Evolutionary conservation across 2,888 invertebrate genomes (phyloP), one percentile per base, ranked within the genome.

Genomic region (Macaria liturata): DNA sequence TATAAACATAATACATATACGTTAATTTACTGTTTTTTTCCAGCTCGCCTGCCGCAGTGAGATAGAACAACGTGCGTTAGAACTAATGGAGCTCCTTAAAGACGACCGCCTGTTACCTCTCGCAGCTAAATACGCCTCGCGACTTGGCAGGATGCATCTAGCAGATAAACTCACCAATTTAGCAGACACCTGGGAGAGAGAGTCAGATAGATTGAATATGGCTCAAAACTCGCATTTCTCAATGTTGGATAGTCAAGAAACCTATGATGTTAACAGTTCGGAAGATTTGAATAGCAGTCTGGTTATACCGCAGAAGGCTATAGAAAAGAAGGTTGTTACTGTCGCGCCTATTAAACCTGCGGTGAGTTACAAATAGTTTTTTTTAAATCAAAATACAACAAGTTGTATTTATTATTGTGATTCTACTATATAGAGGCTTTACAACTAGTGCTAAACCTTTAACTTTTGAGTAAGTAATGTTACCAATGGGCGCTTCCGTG

Each of bases 81-180:
- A 98, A 83, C 90, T 98, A 20, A 96, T 97, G 82, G 95, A 96
- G 75, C 91, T 97, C 69, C 93, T 98, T 74, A 94, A 95, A 31
- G 95, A 96, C 72, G 94, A 95, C 2, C 95, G 95, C 46, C 91
- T 97, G 0, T 84, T 98, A 42, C 96, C 96, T 63, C 88, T 98
- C 42, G 98, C 97, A 0, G 95, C 97, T n/a, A 97, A 97, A 79
- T 98, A 98, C 85, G 97, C 98, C 0, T 94, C 95, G 0, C 95
- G 96, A 66, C 89, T 96, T 8, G 95, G 96, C 32, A 94, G 95
- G 69, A 94, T 94, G 69, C 95, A 96, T 72, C 90, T 98, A 46
- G 96, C 96, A 0, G 96, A 97, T 68, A 95, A 96, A 77, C 88
- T 98, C 32, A 92, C 93, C 0, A 93, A 94, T 66, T 74, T 96